Evolutionary conservation across 2,113 vertebrate genomes (phyloP).

Genomic region (Brienomyrus brachyistius): DNA sequence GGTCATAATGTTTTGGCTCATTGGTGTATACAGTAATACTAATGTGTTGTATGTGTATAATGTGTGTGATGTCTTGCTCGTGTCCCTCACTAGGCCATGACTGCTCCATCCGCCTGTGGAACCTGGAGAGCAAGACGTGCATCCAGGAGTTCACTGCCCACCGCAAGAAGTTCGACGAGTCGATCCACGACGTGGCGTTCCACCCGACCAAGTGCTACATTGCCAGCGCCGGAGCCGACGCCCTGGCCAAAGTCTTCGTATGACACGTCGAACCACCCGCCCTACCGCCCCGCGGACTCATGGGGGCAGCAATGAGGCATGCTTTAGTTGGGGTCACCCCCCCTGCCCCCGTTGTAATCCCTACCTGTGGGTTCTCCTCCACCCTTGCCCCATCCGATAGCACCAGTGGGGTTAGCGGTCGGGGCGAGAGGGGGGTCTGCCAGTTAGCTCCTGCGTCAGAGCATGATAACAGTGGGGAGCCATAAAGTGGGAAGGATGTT

Average conservation of each 20-base stretch:
- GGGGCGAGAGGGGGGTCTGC: neutral
- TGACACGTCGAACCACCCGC: slow-evolving; percentile 60
- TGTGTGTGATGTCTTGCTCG: neutral
- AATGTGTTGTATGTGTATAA: neutral
- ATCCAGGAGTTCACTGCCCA: slow-evolving; percentile 98
- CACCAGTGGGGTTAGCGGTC: neutral
- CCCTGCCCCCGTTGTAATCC: neutral
- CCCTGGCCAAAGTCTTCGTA: slow-evolving; percentile 98
- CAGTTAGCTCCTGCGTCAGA: neutral
- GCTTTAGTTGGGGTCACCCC: neutral
- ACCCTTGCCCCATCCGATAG: neutral
- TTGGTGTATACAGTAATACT: neutral
- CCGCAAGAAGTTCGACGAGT: slow-evolving; percentile 96
- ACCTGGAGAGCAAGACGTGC: slow-evolving; percentile 98
- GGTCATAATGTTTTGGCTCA: neutral
- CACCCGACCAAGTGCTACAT: slow-evolving; percentile 97
- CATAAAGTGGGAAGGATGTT: neutral
- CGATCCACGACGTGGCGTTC: slow-evolving; percentile 96
- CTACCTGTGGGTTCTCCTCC: neutral
- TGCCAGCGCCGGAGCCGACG: slow-evolving; percentile 93
- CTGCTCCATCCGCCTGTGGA: slow-evolving; percentile 98
- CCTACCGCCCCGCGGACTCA: slow-evolving; percentile 55
- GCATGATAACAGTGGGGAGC: neutral
- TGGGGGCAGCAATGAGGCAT: slow-evolving; percentile 38
- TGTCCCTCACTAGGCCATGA: slow-evolving; percentile 76